Evolutionary conservation across 2,888 invertebrate genomes (phyloP).

Genomic region (Strigamia transsilvanica): DNA sequence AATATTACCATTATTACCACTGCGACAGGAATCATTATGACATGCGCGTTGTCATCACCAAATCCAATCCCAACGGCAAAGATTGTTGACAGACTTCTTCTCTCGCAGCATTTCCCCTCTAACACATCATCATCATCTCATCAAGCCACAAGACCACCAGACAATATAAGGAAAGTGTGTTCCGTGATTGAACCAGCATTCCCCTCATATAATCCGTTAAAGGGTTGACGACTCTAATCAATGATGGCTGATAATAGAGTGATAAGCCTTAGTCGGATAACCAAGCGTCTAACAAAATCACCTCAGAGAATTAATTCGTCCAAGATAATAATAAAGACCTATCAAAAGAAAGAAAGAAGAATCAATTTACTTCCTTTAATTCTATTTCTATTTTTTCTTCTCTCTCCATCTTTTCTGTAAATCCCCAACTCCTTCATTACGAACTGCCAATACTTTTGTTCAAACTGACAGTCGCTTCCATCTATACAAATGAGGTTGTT

Average conservation of each 20-base stretch:
- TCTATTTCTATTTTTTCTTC: not conserved
- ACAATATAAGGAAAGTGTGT: conserved; percentile 19
- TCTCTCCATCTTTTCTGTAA: not conserved
- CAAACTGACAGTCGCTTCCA: conserved; percentile 14
- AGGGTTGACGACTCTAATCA: conserved; percentile 47
- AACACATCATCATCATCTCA: conserved; percentile 29
- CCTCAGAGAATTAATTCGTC: conserved; percentile 24
- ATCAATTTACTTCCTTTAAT: conserved; percentile 42
- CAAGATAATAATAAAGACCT: not conserved
- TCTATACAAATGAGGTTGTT: conserved; percentile 40
- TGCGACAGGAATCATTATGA: conserved; percentile 1
- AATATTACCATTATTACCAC: conserved; percentile 7
- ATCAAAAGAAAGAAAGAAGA: not conserved
- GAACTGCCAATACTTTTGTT: conserved; percentile 32
- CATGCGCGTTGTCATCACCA: not conserved
- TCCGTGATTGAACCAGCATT: conserved; percentile 47
- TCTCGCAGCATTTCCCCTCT: not conserved
- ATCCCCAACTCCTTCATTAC: not conserved
- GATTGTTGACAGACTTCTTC: conserved; percentile 42
- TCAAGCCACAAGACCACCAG: conserved; percentile 39
- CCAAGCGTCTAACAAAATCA: conserved; percentile 31
- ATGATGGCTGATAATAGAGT: conserved; percentile 47
- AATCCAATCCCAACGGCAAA: conserved; percentile 14
- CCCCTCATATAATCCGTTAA: conserved; percentile 37
- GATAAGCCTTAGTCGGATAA: conserved; percentile 31